Conservation (phyloP, 2,797 vertebrate species). For the Pelobates cultripes region DNA sequence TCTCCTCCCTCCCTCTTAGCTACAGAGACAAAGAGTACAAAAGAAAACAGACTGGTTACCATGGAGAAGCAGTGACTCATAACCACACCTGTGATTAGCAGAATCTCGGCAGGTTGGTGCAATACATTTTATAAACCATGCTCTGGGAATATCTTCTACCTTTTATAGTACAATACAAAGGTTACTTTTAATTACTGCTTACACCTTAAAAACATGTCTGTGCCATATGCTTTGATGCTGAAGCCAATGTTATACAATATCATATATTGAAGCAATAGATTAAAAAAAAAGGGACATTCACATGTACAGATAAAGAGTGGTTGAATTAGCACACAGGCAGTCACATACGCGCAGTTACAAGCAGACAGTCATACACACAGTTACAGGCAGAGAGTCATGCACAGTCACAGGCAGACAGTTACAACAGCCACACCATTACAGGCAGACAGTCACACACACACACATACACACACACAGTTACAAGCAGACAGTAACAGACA, state of each 20-base stretch:
- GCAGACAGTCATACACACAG: too few species aligned
- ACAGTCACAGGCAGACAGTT: too few species aligned
- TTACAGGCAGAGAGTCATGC: too few species aligned
- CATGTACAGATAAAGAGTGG: too few species aligned
- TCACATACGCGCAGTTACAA: too few species aligned
- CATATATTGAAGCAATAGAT: too few species aligned
- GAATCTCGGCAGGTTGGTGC: conserved; percentile 43
- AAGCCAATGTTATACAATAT: background rate
- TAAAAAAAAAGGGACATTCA: too few species aligned
- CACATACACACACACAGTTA: too few species aligned
- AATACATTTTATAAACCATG: conserved; percentile 8
- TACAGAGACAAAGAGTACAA: conserved; percentile 29
- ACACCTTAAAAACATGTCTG: background rate
- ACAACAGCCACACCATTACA: too few species aligned
- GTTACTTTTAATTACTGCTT: conserved; percentile 27
- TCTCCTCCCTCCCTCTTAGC: conserved; percentile 23
- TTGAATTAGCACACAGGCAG: too few species aligned
- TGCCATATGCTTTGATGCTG: conserved; percentile 1
- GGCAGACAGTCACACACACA: too few species aligned
- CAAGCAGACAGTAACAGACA: too few species aligned
- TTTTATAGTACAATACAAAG: conserved; percentile 43
- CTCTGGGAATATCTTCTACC: background rate
- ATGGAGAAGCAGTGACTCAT: conserved; percentile 38
- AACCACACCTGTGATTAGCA: conserved; percentile 44
- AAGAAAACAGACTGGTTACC: conserved; percentile 44